Evolutionary conservation across 2,113 vertebrate genomes (phyloP).

Genomic region (Ictidomys tridecemlineatus): DNA sequence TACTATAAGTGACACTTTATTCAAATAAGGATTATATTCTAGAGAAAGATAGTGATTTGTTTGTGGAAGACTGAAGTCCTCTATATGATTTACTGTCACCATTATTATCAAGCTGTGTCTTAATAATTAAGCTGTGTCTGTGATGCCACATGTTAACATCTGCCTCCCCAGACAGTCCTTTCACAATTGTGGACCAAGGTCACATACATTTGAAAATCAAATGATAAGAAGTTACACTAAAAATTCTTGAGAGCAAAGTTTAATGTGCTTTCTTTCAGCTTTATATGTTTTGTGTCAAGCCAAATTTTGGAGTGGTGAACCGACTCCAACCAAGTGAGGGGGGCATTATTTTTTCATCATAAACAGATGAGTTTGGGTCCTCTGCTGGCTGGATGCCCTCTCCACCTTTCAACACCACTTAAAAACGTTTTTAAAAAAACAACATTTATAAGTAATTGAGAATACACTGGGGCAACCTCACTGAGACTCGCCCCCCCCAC

Average conservation of each 20-base stretch:
- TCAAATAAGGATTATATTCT: conserved; percentile 57
- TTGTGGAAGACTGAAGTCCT: conserved; percentile 2
- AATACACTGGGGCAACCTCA: conserved; percentile 56
- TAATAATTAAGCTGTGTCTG: background rate
- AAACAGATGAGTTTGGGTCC: conserved; percentile 61
- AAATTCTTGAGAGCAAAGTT: background rate
- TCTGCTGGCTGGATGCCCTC: conserved; percentile 45
- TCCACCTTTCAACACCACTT: conserved; percentile 64
- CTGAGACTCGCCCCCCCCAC: background rate
- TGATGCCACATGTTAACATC: conserved; percentile 29
- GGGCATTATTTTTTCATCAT: conserved; percentile 50
- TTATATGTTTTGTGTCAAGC: background rate
- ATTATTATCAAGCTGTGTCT: background rate
- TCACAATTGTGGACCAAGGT: background rate
- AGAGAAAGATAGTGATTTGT: conserved; percentile 10
- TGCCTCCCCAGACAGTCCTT: background rate
- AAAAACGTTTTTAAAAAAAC: background rate
- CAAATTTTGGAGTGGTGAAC: background rate
- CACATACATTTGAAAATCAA: background rate
- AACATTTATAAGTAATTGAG: conserved; percentile 57
- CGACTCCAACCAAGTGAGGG: background rate
- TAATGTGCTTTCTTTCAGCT: background rate
- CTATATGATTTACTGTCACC: background rate
- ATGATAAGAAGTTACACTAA: background rate
- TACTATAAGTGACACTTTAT: conserved; percentile 62